Conservation (phyloP, 92 coral and sea anemone genomes). For the Paramuricea clavata region DNA sequence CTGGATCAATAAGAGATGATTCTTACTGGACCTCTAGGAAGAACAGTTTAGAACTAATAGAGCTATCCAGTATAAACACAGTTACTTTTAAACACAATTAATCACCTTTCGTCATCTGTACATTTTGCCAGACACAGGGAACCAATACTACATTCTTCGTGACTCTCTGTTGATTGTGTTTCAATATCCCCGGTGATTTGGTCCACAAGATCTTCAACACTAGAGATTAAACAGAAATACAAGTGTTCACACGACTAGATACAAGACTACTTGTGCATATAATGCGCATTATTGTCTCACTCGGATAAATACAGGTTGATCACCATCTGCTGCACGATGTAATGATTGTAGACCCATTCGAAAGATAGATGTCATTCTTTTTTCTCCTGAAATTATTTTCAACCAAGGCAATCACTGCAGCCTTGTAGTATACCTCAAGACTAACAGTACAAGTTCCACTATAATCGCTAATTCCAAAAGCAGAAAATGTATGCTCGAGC, state of each 20-base stretch:
- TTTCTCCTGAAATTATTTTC: too few species aligned
- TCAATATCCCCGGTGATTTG: constrained; percentile 73
- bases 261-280: not conserved
- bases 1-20: too few species aligned
- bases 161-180: constrained; percentile 50
- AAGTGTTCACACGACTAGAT: constrained; percentile 26
- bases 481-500: too few species aligned
- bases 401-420: too few species aligned
- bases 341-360: too few species aligned
- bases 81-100: not conserved
- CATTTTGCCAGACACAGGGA: constrained; percentile 87
- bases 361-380: too few species aligned
- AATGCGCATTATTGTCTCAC: not conserved
- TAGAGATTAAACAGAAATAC: constrained; percentile 36
- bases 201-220: constrained; percentile 80
- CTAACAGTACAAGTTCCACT: too few species aligned
- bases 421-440: too few species aligned
- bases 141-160: constrained; percentile 80
- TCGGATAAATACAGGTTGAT: not conserved
- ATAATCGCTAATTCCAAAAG: too few species aligned
- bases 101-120: constrained; percentile 79
- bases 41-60: too few species aligned
- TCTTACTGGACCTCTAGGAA: too few species aligned
- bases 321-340: too few species aligned
- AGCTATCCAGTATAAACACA: not conserved